Evolutionary conservation across 2,797 vertebrate genomes (phyloP).

Genomic region (Austrolebias charrua): DNA sequence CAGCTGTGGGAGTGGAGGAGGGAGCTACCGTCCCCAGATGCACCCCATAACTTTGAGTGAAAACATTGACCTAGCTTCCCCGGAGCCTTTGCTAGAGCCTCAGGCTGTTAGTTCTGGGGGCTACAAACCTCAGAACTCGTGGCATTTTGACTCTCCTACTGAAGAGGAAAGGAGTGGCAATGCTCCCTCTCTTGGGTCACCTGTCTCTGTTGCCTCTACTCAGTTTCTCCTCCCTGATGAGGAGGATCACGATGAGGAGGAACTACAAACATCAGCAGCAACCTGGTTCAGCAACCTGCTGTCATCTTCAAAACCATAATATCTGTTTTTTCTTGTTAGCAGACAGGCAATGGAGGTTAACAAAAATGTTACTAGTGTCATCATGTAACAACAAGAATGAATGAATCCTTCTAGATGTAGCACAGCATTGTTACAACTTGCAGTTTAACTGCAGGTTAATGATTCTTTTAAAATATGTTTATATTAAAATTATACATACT

Average conservation of each 20-base stretch:
- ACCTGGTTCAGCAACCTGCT: constrained; percentile 80
- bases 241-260: constrained; percentile 79
- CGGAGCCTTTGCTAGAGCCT: constrained; percentile 37
- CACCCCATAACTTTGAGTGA: constrained; percentile 62
- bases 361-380: constrained; percentile 31
- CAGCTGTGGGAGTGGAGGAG: constrained; percentile 34
- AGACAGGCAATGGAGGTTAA: constrained; percentile 18
- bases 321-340: constrained; percentile 25
- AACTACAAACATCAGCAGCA: constrained; percentile 58
- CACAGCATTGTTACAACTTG: constrained; percentile 22
- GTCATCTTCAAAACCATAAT: constrained; percentile 72
- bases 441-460: constrained; percentile 39
- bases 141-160: constrained; percentile 82
- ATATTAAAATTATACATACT: constrained; percentile 15
- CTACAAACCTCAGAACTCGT: constrained; percentile 90
- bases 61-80: constrained; percentile 55
- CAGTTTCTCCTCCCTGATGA: constrained; percentile 90
- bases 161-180: constrained; percentile 51
- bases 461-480: constrained; percentile 11
- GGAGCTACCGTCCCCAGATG: constrained; percentile 76
- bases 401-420: constrained; percentile 25
- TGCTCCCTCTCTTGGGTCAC: constrained; percentile 88
- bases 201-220: constrained; percentile 91
- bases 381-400: constrained; percentile 30
- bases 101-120: constrained; percentile 65